Percentiles rank a stretch among this genome's conserved stretches.
Conservation (phyloP, 2,888 invertebrate species). For the Andrena minutula region DNA sequence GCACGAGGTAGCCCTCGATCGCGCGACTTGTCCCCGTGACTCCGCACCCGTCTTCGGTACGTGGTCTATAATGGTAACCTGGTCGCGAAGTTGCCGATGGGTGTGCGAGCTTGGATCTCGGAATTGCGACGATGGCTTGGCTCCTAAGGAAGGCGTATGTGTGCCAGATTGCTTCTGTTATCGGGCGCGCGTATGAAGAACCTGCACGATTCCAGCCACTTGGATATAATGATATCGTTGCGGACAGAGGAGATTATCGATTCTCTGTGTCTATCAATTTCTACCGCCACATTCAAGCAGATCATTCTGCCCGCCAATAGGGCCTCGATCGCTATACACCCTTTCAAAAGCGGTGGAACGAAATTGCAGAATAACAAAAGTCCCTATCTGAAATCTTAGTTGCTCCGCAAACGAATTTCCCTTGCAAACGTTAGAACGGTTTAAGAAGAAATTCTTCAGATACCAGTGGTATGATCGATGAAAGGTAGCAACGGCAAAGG, state of each 20-base stretch:
- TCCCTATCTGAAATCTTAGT: too few species aligned
- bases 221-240: neutral
- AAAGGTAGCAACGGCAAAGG: neutral
- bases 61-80: constrained; percentile 30
- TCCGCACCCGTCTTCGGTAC: constrained; percentile 34
- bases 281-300: too few species aligned
- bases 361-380: too few species aligned
- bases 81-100: constrained; percentile 52
- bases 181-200: neutral
- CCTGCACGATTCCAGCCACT: neutral
- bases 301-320: too few species aligned
- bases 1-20: constrained; percentile 46
- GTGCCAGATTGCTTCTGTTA: constrained; percentile 21
- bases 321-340: too few species aligned
- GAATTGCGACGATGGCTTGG: constrained; percentile 38
- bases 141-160: neutral
- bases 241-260: neutral
- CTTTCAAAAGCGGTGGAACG: too few species aligned
- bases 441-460: constrained; percentile 2
- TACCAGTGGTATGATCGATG: neutral
- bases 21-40: constrained; percentile 27
- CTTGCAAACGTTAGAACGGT: neutral
- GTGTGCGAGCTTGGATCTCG: constrained; percentile 36
- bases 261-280: too few species aligned
- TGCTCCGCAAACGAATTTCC: neutral